Evolutionary conservation across 2,113 vertebrate genomes (phyloP), one percentile per base, ranked within the genome.

Genomic region (Hyla sarda): DNA sequence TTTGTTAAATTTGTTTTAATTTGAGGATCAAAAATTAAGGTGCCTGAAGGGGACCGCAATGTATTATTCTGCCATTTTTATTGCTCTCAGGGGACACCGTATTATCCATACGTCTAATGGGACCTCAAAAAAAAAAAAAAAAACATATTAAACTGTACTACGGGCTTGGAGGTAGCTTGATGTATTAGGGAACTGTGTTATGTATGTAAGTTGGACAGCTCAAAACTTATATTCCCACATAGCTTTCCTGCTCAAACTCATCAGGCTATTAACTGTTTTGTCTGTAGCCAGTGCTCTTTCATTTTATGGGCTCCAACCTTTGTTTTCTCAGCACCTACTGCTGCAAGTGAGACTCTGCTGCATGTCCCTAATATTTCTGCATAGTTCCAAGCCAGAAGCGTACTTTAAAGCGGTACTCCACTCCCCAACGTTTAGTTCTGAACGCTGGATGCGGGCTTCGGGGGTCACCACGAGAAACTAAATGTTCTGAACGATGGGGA

Each of bases 21-120:
- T 80, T 23, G 32, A 80, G 30, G 34, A 37, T 34, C 28, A 12
- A 34, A 3, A 60, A 50, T 13, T 52, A 81, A 81, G 65, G 78
- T 45, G 34, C 25, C 76, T 60, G 37, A n/a, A 47, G 17, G n/a
- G 25, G 45, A 28, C 16, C 17, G n/a, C 21, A 6, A 13, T 41
- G 8, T 45, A n/a, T 80, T 13, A 34, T 25, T 60, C 78, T 19
- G 78, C 54, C 56, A 17, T 62, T 25, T 34, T 60, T 80, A 76
- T 28, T 41, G 50, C 19, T 58, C 54, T 80, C 78, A 80, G 78
- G 78, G 34, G 34, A 45, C 54, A 62, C 37, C 14, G 13, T 47
- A 80, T 80, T 80, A 62, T 23, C 56, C 34, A 28, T 80, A 62
- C 78, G 23, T 62, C 58, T 58, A 2, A n/a, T 60, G 34, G 41